Percentiles rank a stretch among this genome's conserved stretches.
These are phyloP conservation scores for Drosophila emarginata DNA, from an alignment of 2,888 invertebrate species.

Conservation along the genomic window DNA sequence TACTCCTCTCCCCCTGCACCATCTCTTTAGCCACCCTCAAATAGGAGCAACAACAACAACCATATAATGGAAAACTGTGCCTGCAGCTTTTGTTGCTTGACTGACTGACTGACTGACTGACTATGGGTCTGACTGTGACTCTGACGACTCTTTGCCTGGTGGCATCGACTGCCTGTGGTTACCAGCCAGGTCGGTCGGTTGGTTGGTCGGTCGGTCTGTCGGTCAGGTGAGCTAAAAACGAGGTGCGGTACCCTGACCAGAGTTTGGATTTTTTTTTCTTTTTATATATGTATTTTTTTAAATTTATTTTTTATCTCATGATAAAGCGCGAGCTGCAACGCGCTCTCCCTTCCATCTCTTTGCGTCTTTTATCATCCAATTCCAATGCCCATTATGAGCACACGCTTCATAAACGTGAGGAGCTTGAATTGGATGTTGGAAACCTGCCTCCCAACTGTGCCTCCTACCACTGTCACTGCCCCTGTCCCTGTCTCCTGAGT, in stretches of 20 bases:
- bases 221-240: slow-evolving; percentile 18
- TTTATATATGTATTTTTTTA: slow-evolving; percentile 12
- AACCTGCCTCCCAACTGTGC: neutral
- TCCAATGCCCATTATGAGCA: slow-evolving; percentile 55
- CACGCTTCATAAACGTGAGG: slow-evolving; percentile 62
- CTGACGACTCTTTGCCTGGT: slow-evolving; percentile 13
- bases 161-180: slow-evolving; percentile 16
- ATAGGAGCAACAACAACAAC: neutral
- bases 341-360: slow-evolving; percentile 57
- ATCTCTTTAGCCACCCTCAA: neutral
- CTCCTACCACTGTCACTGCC: neutral
- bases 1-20: neutral
- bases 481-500: neutral
- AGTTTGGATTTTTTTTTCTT: slow-evolving; percentile 28
- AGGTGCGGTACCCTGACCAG: slow-evolving; percentile 25
- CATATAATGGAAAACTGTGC: slow-evolving; percentile 24
- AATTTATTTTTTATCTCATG: slow-evolving; percentile 64
- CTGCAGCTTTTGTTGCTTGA: slow-evolving; percentile 61
- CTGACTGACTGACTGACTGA: slow-evolving; percentile 32
- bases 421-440: neutral
- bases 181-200: slow-evolving; percentile 5
- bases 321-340: slow-evolving; percentile 77
- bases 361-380: neutral
- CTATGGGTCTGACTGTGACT: slow-evolving; percentile 25
- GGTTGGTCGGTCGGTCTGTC: slow-evolving; percentile 11